Base-by-base conservation (phyloP, 2,113 vertebrate species). In the Reinhardtius hippoglossoides region DNA sequence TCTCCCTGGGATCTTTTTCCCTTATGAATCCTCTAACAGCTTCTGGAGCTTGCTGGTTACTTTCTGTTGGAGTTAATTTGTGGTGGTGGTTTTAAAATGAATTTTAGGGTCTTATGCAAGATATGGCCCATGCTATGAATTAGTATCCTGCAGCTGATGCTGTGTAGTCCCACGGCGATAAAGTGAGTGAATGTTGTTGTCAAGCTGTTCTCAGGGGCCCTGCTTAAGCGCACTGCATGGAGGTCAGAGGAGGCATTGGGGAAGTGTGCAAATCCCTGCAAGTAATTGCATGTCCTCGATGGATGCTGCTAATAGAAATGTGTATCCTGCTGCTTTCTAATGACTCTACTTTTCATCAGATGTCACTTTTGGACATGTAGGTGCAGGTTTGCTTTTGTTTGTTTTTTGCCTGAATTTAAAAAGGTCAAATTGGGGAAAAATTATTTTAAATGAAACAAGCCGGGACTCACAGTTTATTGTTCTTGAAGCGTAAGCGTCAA, bases 241-340 rank as follows among this genome's bases (percentile, higher is more conserved):
- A 92, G 87, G 91, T 90, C 85, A 80, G 68, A 78, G 26, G 70
- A 70, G 67, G 55, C 78, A 54, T 14, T 3, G 9, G 74, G 81
- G 71, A 81, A 81, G 70, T 81, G 82, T 61, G 81, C 84, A 83
- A 89, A 90, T 81, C 83, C 77, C 65, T 76, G 61, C 76, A 85
- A 81, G 83, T 86, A 68, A 83, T 59, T 82, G 64, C 79, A 61
- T 58, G 68, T 76, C 81, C 73, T 79, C 64, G 23, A 72, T 66
- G 65, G 68, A 68, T 55, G 62, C 70, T 64, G 67, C 46, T 71
- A 72, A 82, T 56, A 71, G 60, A 73, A 69, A 70, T 42, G 1
- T 31, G 56, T n/a, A 46, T 75, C 69, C 27, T 68, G 18, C 64
- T 65, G 62, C 55, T 67, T 24, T 56, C 52, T 76, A 83, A 70